These are phyloP conservation scores for Rutilus rutilus DNA, from an alignment of 2,113 vertebrate species.

Conservation along the genomic window DNA sequence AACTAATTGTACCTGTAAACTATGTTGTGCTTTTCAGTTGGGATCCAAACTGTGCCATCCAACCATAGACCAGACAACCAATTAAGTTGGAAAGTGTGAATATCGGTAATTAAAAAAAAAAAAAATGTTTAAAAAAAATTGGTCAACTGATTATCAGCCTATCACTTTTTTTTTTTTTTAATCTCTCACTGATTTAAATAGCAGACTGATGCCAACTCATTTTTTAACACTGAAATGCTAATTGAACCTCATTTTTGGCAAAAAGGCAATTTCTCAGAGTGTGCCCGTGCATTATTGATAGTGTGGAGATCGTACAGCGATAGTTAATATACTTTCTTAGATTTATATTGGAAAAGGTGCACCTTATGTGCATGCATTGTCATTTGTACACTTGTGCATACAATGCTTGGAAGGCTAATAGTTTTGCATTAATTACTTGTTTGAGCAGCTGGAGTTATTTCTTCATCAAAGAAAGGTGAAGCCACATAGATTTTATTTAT, in stretches of 20 bases:
- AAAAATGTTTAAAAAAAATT: background rate
- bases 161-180: background rate
- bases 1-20: background rate
- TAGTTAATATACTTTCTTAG: background rate
- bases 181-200: constrained; percentile 52
- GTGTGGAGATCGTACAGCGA: background rate
- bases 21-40: background rate
- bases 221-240: constrained; percentile 68
- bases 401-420: background rate
- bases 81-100: background rate
- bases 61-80: background rate
- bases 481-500: background rate
- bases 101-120: background rate
- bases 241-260: constrained; percentile 68
- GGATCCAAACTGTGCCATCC: background rate
- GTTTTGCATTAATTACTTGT: background rate
- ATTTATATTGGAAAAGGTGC: constrained; percentile 3
- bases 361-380: background rate
- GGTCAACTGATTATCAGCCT: background rate
- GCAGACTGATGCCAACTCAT: constrained; percentile 52
- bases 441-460: background rate
- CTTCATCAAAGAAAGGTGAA: background rate
- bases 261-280: constrained; percentile 73
- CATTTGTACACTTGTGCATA: background rate
- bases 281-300: constrained; percentile 60